Evolutionary conservation across 2,888 invertebrate species (phyloP).

Genomic region (Monoplex corrugatus): DNA sequence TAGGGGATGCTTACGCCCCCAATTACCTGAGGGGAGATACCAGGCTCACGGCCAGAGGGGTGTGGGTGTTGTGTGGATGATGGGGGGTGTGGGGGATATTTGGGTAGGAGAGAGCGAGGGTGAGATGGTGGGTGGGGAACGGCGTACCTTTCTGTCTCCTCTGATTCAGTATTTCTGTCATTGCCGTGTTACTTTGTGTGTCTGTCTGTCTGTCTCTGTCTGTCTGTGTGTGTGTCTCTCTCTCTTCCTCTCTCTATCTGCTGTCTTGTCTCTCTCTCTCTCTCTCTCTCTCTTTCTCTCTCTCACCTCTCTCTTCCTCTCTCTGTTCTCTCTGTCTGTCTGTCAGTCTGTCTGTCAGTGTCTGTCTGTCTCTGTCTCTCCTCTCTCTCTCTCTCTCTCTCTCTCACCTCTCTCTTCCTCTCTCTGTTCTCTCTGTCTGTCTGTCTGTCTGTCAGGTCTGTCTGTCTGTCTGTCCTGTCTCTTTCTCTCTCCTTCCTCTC

Average conservation of each 20-base stretch:
- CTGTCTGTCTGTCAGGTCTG: no score
- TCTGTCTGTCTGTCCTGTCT: no score
- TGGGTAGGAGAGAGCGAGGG: no score
- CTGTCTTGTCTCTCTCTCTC: background rate
- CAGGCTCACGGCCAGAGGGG: no score
- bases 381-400: background rate
- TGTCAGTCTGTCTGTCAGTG: background rate
- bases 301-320: background rate
- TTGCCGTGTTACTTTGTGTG: background rate
- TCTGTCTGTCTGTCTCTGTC: background rate
- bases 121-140: no score
- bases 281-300: slow-evolving; percentile 29
- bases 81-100: no score
- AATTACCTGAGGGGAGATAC: no score
- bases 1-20: no score
- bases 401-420: background rate
- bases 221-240: background rate
- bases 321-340: background rate
- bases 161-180: no score
- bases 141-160: background rate
- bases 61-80: no score
- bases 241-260: background rate
- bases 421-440: no score
- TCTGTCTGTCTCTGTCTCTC: background rate
- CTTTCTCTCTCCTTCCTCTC: no score